A percentile compares a stretch with the other conserved stretches of the same genome.
phyloP scores from a whole-genome alignment of 2,113 vertebrate species.

The Melanerpes aurifrons region DNA sequence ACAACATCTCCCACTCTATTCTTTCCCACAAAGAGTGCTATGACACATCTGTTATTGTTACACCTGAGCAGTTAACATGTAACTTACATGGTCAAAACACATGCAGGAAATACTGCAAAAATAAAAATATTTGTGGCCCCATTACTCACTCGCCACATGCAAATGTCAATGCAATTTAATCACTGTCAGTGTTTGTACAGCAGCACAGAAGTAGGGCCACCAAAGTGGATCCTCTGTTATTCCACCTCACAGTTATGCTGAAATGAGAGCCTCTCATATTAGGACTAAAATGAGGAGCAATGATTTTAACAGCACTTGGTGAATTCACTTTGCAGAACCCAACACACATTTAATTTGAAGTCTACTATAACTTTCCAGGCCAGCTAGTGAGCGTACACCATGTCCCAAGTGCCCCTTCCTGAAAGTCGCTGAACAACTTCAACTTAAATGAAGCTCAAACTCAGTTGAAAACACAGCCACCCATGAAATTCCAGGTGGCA shows the following conservation, averaged over 20 bases:
- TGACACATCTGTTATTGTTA: constrained; percentile 17
- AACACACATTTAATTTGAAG: not conserved
- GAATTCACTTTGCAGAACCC: not conserved
- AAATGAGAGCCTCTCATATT: not conserved
- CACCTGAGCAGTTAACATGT: not conserved
- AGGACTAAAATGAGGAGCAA: not conserved
- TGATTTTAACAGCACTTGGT: not conserved
- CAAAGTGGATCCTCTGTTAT: not conserved
- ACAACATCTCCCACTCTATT: not conserved
- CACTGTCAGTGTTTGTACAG: not conserved
- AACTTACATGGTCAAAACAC: not conserved
- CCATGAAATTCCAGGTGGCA: not conserved
- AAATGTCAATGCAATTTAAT: not conserved
- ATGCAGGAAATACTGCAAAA: constrained; percentile 53
- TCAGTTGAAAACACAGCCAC: not conserved
- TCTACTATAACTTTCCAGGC: not conserved
- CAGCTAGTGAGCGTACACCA: accelerated
- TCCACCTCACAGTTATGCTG: not conserved
- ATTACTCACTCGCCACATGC: not conserved
- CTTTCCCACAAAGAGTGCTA: not conserved
- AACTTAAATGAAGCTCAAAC: not conserved
- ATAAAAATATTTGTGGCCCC: not conserved
- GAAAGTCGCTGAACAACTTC: not conserved
- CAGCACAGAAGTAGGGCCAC: not conserved
- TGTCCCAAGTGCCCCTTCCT: not conserved